phyloP scores from a whole-genome alignment of 2,888 invertebrate species.

The Orthosia cruda region DNA sequence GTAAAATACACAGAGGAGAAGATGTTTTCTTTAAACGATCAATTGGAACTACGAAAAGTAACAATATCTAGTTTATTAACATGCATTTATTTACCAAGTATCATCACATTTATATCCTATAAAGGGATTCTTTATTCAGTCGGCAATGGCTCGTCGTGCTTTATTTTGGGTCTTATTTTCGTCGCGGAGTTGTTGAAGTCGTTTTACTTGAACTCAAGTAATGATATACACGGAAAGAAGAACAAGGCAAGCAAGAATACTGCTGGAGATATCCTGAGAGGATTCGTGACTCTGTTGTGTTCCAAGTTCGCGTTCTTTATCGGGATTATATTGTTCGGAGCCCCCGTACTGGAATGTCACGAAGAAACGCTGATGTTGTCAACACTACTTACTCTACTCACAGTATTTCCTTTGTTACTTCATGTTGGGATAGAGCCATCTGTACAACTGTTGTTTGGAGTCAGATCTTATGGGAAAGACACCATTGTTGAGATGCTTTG shows the following conservation, averaged over 20 bases:
- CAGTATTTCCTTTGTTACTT: slow-evolving; percentile 93
- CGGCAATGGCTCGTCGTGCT: slow-evolving; percentile 91
- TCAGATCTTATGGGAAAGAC: slow-evolving; percentile 88
- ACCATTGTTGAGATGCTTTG: slow-evolving; percentile 92
- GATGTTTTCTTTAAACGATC: slow-evolving; percentile 86
- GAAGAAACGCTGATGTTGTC: slow-evolving; percentile 94
- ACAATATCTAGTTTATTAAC: slow-evolving; percentile 91
- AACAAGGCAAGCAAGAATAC: slow-evolving; percentile 84
- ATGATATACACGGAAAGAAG: slow-evolving; percentile 83
- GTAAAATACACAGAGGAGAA: not conserved
- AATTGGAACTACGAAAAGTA: slow-evolving; percentile 85
- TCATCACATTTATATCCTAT: slow-evolving; percentile 91
- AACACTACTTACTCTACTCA: slow-evolving; percentile 92
- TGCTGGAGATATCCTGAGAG: slow-evolving; percentile 90
- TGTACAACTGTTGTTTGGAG: slow-evolving; percentile 90
- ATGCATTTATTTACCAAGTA: slow-evolving; percentile 92
- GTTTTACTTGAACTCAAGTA: slow-evolving; percentile 81
- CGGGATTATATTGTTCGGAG: slow-evolving; percentile 93
- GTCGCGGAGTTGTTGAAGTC: slow-evolving; percentile 92
- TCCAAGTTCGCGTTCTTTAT: slow-evolving; percentile 91
- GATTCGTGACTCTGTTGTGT: slow-evolving; percentile 85
- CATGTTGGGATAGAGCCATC: slow-evolving; percentile 92
- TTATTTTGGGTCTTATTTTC: slow-evolving; percentile 85
- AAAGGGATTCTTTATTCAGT: slow-evolving; percentile 92
- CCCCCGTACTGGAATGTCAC: slow-evolving; percentile 92